phyloP scores from a whole-genome alignment of 1,140 invertebrate species.

The Drosophila mauritiana region DNA sequence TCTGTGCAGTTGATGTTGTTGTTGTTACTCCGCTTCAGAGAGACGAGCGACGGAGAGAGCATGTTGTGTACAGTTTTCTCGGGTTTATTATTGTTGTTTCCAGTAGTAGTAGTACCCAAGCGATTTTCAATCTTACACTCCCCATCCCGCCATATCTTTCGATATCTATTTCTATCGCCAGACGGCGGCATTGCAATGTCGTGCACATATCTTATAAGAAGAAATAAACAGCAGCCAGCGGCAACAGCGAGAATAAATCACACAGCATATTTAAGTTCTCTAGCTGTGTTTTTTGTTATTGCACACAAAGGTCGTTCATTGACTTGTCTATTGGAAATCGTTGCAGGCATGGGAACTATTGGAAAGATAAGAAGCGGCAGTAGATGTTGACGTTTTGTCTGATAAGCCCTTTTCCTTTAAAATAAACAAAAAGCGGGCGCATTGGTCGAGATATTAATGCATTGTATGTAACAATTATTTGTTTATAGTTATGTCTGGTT shows the following conservation, averaged over 20 bases:
- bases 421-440: background rate
- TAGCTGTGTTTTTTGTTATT: slow-evolving; percentile 25
- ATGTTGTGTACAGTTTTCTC: slow-evolving; percentile 73
- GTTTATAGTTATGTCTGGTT: too few species aligned
- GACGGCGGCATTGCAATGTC: slow-evolving; percentile 61
- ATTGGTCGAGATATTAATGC: background rate
- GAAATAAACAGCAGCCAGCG: slow-evolving; percentile 10
- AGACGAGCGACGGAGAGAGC: slow-evolving; percentile 3
- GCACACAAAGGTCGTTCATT: slow-evolving; percentile 74
- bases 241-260: slow-evolving; percentile 22
- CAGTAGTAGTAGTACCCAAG: background rate
- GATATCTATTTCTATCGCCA: slow-evolving; percentile 30
- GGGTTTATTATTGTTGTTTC: slow-evolving; percentile 51
- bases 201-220: slow-evolving; percentile 58
- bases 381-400: slow-evolving; percentile 13
- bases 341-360: slow-evolving; percentile 31
- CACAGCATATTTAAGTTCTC: slow-evolving; percentile 50
- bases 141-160: background rate
- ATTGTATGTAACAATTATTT: background rate
- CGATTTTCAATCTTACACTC: background rate
- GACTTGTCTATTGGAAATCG: slow-evolving; percentile 52
- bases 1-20: slow-evolving; percentile 54
- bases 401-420: background rate
- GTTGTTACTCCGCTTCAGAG: background rate
- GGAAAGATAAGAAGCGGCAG: slow-evolving; percentile 39